phyloP scores from a whole-genome alignment of 2,888 invertebrate species.

The Nephrotoma flavescens region DNA sequence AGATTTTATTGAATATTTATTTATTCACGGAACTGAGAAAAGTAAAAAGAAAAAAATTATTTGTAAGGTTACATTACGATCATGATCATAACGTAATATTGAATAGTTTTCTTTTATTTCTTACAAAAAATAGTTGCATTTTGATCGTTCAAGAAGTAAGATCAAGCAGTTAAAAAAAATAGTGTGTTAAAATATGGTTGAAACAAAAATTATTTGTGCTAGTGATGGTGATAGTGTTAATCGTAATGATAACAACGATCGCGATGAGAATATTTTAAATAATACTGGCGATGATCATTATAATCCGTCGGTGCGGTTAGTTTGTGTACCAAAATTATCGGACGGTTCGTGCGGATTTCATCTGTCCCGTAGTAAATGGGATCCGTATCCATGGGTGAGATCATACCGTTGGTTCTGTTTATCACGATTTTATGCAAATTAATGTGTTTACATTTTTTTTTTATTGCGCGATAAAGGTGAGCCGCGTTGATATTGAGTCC shows the following conservation, averaged over 20 bases:
- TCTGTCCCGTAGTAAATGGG: slow-evolving; percentile 60
- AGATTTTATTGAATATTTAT: not conserved
- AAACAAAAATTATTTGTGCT: not conserved
- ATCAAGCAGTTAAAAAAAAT: not conserved
- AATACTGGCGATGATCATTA: slow-evolving; percentile 17
- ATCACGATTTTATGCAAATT: not conserved
- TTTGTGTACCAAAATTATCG: slow-evolving; percentile 44
- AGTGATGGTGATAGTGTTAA: not conserved
- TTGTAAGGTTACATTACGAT: not conserved
- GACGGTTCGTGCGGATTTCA: slow-evolving; percentile 53
- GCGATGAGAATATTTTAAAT: not conserved
- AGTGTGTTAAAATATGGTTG: not conserved
- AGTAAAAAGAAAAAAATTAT: not conserved
- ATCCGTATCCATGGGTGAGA: slow-evolving; percentile 66
- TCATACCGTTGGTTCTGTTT: not conserved
- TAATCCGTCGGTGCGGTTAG: slow-evolving; percentile 23
- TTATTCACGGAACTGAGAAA: not conserved
- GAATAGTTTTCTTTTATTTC: not conserved
- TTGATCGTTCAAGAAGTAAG: not conserved
- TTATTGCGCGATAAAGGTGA: slow-evolving; percentile 30
- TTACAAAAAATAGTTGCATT: not conserved
- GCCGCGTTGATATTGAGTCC: slow-evolving; percentile 44
- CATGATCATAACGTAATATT: not conserved
- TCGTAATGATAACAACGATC: not conserved
- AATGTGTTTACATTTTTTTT: not conserved